Percentiles rank a stretch among this genome's conserved stretches.
Evolutionary conservation across 2,888 invertebrate genomes (phyloP).

Genomic region (Autographa pulchrina): DNA sequence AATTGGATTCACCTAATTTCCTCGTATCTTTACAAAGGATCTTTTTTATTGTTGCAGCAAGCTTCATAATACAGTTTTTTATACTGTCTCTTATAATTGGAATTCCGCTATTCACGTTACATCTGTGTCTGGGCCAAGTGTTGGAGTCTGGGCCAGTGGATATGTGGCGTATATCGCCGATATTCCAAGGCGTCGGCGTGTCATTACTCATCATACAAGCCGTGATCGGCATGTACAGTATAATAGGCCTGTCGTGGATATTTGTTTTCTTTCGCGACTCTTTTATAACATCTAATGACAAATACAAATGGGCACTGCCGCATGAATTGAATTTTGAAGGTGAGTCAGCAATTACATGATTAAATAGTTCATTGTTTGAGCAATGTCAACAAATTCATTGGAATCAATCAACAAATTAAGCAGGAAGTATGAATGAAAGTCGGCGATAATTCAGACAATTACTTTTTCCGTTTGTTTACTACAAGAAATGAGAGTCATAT

Average conservation of each 20-base stretch:
- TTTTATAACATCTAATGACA: slow-evolving; percentile 94
- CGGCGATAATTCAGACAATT: slow-evolving; percentile 64
- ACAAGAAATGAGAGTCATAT: slow-evolving; percentile 42
- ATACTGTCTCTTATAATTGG: slow-evolving; percentile 94
- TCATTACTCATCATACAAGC: slow-evolving; percentile 94
- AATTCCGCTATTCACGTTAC: slow-evolving; percentile 95
- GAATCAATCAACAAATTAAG: slow-evolving; percentile 63
- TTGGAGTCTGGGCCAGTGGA: slow-evolving; percentile 95
- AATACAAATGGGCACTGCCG: slow-evolving; percentile 95
- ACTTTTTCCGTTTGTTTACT: slow-evolving; percentile 57
- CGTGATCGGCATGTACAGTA: slow-evolving; percentile 95
- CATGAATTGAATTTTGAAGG: slow-evolving; percentile 92
- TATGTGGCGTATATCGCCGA: slow-evolving; percentile 98
- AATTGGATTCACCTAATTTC: slow-evolving; percentile 42
- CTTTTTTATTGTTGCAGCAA: slow-evolving; percentile 88
- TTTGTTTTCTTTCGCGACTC: slow-evolving; percentile 96
- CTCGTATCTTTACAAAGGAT: slow-evolving; percentile 42
- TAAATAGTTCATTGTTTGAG: slow-evolving; percentile 58
- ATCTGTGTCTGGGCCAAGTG: slow-evolving; percentile 95
- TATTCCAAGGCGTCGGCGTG: slow-evolving; percentile 97
- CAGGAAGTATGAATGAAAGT: slow-evolving; percentile 71
- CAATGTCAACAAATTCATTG: slow-evolving; percentile 62
- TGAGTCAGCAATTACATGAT: slow-evolving; percentile 64
- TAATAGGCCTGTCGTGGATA: slow-evolving; percentile 97
- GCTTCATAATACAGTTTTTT: slow-evolving; percentile 96